phyloP scores from a whole-genome alignment of 2,113 vertebrate genomes.

The Bothrops jararaca region DNA sequence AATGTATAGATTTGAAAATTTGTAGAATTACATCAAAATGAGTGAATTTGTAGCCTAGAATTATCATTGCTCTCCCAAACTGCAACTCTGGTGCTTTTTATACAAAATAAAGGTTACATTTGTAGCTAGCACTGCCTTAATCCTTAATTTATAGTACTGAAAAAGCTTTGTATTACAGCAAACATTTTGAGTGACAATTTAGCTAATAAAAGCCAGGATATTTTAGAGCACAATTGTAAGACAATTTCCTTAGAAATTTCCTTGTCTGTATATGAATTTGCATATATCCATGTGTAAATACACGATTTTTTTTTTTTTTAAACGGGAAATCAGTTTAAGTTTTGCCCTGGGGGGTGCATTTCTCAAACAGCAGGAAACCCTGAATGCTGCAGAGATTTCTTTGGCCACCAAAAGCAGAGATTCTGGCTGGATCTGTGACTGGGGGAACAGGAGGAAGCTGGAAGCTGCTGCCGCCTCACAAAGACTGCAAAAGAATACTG shows the following conservation, averaged over 20 bases:
- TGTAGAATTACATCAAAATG: neutral
- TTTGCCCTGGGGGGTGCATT: conserved; percentile 6
- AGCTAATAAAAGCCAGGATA: neutral
- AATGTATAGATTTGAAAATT: neutral
- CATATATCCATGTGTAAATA: too few species aligned
- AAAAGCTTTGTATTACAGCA: neutral
- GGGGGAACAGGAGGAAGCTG: conserved; percentile 13
- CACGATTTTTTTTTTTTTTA: neutral
- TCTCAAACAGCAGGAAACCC: conserved; percentile 13
- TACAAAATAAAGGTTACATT: neutral
- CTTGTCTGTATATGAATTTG: neutral
- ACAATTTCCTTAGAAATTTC: neutral
- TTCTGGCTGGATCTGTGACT: conserved; percentile 9
- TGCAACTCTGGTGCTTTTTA: neutral
- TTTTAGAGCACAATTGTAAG: neutral
- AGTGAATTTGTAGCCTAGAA: neutral
- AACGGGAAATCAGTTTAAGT: neutral
- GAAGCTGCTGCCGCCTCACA: conserved; percentile 21
- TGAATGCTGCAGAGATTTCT: conserved; percentile 9
- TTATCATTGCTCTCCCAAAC: neutral
- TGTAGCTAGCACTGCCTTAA: neutral
- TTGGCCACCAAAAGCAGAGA: conserved; percentile 1
- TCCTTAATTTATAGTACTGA: neutral
- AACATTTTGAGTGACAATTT: neutral
- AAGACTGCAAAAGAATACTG: conserved; percentile 16